These are phyloP conservation scores for Volucella zonaria DNA, from an alignment of 2,888 invertebrate genomes.

Conservation along the genomic window DNA sequence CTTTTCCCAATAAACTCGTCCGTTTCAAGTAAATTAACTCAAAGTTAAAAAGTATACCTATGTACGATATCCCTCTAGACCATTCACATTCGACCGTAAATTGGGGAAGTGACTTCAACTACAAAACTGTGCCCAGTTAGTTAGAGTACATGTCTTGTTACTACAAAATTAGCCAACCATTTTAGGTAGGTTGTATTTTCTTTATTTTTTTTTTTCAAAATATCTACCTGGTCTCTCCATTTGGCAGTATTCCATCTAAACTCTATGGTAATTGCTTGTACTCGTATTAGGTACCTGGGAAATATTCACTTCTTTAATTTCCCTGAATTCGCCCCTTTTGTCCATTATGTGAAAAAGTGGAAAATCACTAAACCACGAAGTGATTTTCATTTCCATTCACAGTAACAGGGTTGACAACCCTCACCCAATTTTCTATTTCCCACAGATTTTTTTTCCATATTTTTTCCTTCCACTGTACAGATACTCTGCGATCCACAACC, in stretches of 20 bases:
- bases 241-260: background rate
- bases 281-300: conserved; percentile 23
- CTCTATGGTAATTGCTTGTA: conserved; percentile 48
- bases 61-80: no score
- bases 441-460: conserved; percentile 62
- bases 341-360: conserved; percentile 48
- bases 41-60: no score
- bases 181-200: background rate
- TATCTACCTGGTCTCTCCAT: conserved; percentile 2
- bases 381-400: conserved; percentile 66
- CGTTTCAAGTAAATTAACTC: no score
- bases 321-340: conserved; percentile 34
- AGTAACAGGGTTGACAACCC: conserved; percentile 72
- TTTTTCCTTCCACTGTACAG: conserved; percentile 17
- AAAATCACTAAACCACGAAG: conserved; percentile 73
- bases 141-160: background rate
- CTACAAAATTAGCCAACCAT: conserved; percentile 42
- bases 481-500: conserved; percentile 63
- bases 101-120: no score
- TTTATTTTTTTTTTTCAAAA: conserved; percentile 1
- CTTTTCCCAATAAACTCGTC: no score
- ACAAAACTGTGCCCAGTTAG: no score
- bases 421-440: conserved; percentile 70
- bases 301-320: conserved; percentile 20
- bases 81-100: no score